Evolutionary conservation across 2,797 vertebrate genomes (phyloP).

Genomic region (Antennarius maculatus): DNA sequence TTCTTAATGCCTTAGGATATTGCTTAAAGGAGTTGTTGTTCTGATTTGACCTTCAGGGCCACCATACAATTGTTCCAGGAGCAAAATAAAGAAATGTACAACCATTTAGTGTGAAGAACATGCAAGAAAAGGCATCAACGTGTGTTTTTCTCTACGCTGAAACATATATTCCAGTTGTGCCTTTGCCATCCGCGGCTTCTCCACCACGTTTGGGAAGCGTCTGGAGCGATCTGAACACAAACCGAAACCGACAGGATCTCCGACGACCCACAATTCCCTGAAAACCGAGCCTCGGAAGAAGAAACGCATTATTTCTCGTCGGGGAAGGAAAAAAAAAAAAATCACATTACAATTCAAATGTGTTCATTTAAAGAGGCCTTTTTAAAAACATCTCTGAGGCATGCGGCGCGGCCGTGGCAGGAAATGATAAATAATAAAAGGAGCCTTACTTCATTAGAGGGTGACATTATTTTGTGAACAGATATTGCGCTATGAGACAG

Average conservation of each 20-base stretch:
- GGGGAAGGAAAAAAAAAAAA: constrained; percentile 29
- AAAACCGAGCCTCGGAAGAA: constrained; percentile 60
- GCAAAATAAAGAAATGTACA: too few relatives aligned
- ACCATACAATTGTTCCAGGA: too few relatives aligned
- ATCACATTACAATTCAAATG: constrained; percentile 78
- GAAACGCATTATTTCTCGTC: constrained; percentile 48
- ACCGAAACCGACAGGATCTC: constrained; percentile 11
- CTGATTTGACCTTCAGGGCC: too few relatives aligned
- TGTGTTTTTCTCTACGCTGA: not conserved
- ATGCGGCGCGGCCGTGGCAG: constrained; percentile 46
- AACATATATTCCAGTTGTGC: not conserved
- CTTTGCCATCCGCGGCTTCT: not conserved
- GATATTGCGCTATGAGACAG: constrained; percentile 77
- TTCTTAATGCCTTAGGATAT: too few relatives aligned
- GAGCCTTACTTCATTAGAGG: constrained; percentile 78
- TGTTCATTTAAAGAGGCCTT: constrained; percentile 73
- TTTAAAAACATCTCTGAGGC: constrained; percentile 74
- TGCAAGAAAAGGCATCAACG: not conserved
- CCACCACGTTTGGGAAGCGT: not conserved
- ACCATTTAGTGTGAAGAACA: constrained; percentile 1
- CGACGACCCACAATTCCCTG: constrained; percentile 12
- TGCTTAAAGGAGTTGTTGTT: too few relatives aligned
- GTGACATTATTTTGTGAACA: constrained; percentile 78
- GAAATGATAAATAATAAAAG: constrained; percentile 76
- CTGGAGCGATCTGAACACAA: not conserved